phyloP scores from a whole-genome alignment of 2,797 vertebrate genomes.

The Pogoniulus pusillus region DNA sequence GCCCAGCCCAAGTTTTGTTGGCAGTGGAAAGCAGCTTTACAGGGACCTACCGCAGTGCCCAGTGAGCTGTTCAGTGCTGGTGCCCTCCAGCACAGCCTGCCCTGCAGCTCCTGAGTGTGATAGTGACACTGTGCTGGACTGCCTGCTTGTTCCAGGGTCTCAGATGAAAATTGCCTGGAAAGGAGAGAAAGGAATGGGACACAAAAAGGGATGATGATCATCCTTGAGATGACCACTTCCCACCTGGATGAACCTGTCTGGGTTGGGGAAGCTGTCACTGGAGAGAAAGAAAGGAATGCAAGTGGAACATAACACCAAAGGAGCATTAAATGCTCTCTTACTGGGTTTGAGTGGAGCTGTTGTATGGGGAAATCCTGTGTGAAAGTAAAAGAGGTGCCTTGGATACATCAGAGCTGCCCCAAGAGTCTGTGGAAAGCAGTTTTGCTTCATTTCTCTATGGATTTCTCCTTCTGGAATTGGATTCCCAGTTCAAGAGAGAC shows the following conservation, averaged over 20 bases:
- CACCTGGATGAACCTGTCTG: not conserved
- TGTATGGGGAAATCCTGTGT: not conserved
- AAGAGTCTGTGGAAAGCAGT: not conserved
- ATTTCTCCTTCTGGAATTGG: not conserved
- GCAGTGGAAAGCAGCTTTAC: not conserved
- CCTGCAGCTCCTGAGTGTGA: not conserved
- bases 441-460: not conserved
- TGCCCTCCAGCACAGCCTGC: not conserved
- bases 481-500: too few relatives aligned
- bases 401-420: not conserved
- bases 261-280: not conserved
- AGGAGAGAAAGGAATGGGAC: not conserved
- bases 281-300: not conserved
- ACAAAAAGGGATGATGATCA: rapidly evolving
- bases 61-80: not conserved
- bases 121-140: not conserved
- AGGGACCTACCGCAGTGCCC: not conserved
- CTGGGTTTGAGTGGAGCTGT: not conserved
- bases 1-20: not conserved
- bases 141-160: not conserved
- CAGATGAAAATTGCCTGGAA: not conserved
- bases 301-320: not conserved
- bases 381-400: rapidly evolving
- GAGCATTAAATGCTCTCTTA: not conserved
- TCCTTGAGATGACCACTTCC: not conserved